Evolutionary conservation across 30 jellyfish, hydroid and myxozoan species (phyloP).

Genomic region (Morbakka virulenta): DNA sequence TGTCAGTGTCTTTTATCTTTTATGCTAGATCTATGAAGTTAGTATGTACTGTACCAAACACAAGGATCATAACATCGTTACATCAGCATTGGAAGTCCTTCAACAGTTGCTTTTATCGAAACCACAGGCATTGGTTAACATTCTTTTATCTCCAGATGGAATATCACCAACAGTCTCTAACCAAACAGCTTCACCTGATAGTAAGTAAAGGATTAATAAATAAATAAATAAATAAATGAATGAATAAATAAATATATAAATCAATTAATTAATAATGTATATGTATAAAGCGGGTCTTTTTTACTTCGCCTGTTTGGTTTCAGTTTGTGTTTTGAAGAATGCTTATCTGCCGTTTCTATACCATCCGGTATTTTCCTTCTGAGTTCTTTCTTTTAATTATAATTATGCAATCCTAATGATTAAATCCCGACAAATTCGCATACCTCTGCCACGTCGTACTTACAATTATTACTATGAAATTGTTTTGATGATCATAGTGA

Average conservation of each 20-base stretch:
- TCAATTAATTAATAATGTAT: neutral
- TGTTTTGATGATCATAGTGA: no score
- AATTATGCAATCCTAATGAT: no score
- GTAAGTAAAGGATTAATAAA: neutral
- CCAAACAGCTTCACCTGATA: slow-evolving; percentile 30
- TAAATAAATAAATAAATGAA: neutral
- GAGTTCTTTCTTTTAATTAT: no score
- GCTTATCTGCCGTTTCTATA: no score
- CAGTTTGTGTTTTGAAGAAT: neutral
- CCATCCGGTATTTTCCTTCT: no score
- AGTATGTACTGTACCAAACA: slow-evolving; percentile 94
- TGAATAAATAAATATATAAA: neutral
- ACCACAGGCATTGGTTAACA: slow-evolving; percentile 49
- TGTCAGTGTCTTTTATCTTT: no score
- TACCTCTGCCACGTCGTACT: no score
- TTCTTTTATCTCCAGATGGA: slow-evolving; percentile 86
- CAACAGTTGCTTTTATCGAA: slow-evolving; percentile 69
- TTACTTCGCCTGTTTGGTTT: neutral
- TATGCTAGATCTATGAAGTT: slow-evolving; percentile 83
- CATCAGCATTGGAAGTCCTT: slow-evolving; percentile 87
- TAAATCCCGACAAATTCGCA: no score
- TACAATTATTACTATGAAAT: no score
- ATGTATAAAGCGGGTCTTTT: neutral
- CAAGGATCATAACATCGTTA: slow-evolving; percentile 90
- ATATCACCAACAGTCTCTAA: slow-evolving; percentile 86